Conservation (phyloP, 2,113 vertebrate species). For the Uria lomvia region DNA sequence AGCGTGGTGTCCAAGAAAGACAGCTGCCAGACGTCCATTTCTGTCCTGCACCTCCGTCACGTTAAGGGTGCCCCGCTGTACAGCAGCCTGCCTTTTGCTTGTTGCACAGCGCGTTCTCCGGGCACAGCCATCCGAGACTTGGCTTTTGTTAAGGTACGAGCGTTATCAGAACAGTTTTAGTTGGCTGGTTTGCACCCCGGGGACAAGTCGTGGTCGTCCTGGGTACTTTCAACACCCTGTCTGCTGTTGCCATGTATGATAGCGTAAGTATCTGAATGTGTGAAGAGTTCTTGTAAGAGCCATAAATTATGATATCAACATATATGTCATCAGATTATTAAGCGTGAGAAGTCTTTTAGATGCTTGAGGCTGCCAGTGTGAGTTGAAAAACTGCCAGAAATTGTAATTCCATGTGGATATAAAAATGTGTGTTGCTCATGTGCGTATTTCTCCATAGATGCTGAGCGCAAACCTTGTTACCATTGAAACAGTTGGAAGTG, state of each 20-base stretch:
- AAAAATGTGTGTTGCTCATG: background rate
- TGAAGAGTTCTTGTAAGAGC: constrained; percentile 19
- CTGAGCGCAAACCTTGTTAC: background rate
- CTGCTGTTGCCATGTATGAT: constrained; percentile 75
- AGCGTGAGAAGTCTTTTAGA: background rate
- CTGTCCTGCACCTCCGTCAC: background rate
- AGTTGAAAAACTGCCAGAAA: constrained; percentile 16
- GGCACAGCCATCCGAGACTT: background rate
- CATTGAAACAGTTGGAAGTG: background rate
- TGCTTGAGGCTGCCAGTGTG: background rate
- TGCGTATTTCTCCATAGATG: background rate
- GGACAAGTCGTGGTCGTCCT: background rate
- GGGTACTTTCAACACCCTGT: constrained; percentile 79
- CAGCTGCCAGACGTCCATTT: background rate
- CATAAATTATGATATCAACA: constrained; percentile 20
- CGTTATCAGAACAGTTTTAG: background rate
- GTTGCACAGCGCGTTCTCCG: rapidly evolving
- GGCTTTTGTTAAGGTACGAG: background rate
- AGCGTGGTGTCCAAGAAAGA: background rate
- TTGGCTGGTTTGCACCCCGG: constrained; percentile 6
- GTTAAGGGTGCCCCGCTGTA: background rate
- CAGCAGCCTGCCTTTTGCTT: background rate
- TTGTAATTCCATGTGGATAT: background rate
- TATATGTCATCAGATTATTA: constrained; percentile 41
- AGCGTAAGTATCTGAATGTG: constrained; percentile 47